A percentile compares a stretch with the other conserved stretches of the same genome.
Evolutionary conservation across 2,113 vertebrate species (phyloP).

Genomic region (Argyrosomus japonicus): DNA sequence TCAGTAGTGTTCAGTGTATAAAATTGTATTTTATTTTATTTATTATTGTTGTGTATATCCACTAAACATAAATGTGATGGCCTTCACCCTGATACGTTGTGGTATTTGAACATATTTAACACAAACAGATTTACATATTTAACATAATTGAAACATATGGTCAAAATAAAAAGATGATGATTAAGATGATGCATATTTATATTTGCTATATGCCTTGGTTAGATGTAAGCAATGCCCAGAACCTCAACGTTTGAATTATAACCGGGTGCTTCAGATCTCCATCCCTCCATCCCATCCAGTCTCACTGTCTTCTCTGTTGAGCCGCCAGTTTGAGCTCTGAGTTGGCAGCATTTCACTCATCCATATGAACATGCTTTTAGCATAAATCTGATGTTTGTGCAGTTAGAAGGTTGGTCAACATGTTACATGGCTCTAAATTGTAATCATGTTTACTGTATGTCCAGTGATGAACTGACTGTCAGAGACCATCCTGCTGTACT

Average conservation of each 20-base stretch:
- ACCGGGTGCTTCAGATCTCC: neutral
- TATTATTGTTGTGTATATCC: neutral
- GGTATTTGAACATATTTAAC: neutral
- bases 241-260: neutral
- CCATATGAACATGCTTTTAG: constrained; percentile 4
- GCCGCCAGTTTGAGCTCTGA: constrained; percentile 2
- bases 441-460: constrained; percentile 21
- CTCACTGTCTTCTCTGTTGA: neutral
- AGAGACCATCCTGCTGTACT: neutral
- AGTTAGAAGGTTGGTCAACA: neutral
- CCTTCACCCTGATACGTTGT: neutral
- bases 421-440: constrained; percentile 25
- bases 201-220: neutral
- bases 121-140: constrained; percentile 5
- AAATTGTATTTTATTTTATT: neutral
- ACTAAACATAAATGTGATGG: neutral
- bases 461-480: constrained; percentile 2
- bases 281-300: neutral
- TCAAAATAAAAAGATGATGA: neutral
- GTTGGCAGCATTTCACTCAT: constrained; percentile 11
- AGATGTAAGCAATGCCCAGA: neutral
- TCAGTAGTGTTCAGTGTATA: neutral
- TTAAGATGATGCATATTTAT: neutral
- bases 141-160: neutral
- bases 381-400: constrained; percentile 11